A percentile compares a stretch with the other conserved stretches of the same genome.
These are phyloP conservation scores for Caradrina kadenii DNA, from an alignment of 2,888 invertebrate species.

Conservation along the genomic window DNA sequence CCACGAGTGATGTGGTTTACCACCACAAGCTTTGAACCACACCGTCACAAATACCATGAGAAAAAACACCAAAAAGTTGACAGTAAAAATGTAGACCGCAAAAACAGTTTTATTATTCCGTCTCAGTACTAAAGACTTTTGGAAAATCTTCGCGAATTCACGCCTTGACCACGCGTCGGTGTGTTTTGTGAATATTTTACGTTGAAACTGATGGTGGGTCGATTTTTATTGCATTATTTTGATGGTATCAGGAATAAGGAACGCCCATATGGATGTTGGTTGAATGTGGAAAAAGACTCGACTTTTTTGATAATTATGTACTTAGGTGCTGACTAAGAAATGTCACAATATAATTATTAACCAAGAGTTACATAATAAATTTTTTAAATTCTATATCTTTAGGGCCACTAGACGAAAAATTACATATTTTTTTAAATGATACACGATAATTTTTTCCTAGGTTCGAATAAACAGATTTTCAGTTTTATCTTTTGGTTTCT, in stretches of 20 bases:
- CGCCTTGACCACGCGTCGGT: slow-evolving; percentile 31
- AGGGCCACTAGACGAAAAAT: too few species aligned
- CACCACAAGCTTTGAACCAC: slow-evolving; percentile 68
- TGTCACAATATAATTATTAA: too few species aligned
- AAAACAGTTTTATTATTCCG: slow-evolving; percentile 60
- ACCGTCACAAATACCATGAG: slow-evolving; percentile 76
- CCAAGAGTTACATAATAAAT: too few species aligned
- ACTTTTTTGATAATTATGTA: neutral
- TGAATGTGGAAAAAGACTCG: slow-evolving; percentile 2
- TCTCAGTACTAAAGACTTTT: slow-evolving; percentile 47
- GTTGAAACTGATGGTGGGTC: slow-evolving; percentile 18
- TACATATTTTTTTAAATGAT: too few species aligned
- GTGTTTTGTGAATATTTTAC: slow-evolving; percentile 24
- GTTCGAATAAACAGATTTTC: too few species aligned
- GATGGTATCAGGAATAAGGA: slow-evolving; percentile 24
- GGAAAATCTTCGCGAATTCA: slow-evolving; percentile 38
- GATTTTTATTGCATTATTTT: slow-evolving; percentile 36
- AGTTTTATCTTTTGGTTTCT: too few species aligned
- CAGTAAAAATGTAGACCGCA: slow-evolving; percentile 70
- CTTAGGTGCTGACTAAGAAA: too few species aligned
- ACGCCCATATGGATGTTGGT: slow-evolving; percentile 4
- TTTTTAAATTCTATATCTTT: too few species aligned
- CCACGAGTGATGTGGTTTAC: slow-evolving; percentile 74
- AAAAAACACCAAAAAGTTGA: slow-evolving; percentile 58
- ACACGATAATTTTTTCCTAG: too few species aligned